Conservation (phyloP, 1,140 invertebrate species). For the Trinorchestia longiramus region DNA sequence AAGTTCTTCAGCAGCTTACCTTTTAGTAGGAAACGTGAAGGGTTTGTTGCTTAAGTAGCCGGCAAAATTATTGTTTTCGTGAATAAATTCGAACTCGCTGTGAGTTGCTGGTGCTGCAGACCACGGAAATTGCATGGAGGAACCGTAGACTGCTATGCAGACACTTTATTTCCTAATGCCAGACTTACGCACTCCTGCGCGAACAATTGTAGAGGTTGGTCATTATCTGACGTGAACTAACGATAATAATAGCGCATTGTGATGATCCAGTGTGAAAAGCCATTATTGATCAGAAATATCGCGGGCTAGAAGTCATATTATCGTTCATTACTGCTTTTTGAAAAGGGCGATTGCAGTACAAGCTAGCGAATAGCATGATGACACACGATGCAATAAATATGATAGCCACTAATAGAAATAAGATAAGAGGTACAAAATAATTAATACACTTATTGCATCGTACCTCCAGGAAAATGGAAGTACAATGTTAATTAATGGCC, state of each 20-base stretch:
- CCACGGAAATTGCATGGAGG: not conserved
- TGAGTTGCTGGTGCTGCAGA: not conserved
- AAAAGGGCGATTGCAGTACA: too few relatives aligned
- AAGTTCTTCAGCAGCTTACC: not conserved
- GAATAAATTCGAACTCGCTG: not conserved
- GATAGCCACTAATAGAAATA: too few relatives aligned
- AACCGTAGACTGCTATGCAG: not conserved
- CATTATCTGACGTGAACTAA: not conserved
- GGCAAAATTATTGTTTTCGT: not conserved
- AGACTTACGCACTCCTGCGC: not conserved
- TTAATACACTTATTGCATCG: too few relatives aligned
- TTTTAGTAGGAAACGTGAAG: not conserved
- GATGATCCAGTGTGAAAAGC: not conserved
- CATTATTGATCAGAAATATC: not conserved
- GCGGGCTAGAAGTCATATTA: too few relatives aligned
- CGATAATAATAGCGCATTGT: not conserved
- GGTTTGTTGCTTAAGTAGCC: not conserved
- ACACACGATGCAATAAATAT: too few relatives aligned
- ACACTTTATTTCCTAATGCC: not conserved
- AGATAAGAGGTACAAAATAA: too few relatives aligned
- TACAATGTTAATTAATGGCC: too few relatives aligned
- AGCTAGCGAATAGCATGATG: too few relatives aligned
- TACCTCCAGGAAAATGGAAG: too few relatives aligned
- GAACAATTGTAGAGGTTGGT: too few relatives aligned
- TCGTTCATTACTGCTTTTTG: too few relatives aligned